Conservation (phyloP, 2,797 vertebrate species). For the Vultur gryphus region DNA sequence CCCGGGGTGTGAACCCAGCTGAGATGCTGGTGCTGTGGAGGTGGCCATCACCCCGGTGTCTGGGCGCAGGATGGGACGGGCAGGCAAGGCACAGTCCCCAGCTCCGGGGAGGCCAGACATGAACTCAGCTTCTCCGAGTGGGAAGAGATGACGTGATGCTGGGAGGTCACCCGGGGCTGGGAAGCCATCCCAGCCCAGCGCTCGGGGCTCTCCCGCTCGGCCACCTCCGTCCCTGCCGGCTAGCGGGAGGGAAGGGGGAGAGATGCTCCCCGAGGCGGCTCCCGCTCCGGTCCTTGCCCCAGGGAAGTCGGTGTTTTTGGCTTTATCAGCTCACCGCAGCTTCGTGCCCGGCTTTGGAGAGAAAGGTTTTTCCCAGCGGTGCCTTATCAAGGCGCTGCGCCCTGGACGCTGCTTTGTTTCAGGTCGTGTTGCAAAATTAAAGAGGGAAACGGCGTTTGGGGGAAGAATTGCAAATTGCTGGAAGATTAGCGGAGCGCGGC, state of each 20-base stretch:
- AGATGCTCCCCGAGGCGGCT: background rate
- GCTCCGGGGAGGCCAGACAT: background rate
- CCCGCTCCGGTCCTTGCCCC: background rate
- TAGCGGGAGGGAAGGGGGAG: background rate
- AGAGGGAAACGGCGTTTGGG: background rate
- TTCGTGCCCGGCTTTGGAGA: background rate
- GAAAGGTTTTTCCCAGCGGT: constrained; percentile 8
- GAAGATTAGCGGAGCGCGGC: background rate
- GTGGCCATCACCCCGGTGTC: background rate
- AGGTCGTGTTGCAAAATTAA: background rate
- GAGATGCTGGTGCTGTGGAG: rapidly evolving
- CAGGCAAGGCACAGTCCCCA: background rate
- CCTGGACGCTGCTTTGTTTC: background rate
- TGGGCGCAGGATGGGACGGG: background rate
- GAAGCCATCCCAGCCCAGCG: background rate
- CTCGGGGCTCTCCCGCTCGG: background rate
- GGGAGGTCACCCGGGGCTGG: background rate
- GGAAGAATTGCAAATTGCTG: constrained; percentile 20
- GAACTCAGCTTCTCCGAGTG: background rate
- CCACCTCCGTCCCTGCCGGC: background rate
- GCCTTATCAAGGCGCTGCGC: background rate
- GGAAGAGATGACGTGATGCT: background rate
- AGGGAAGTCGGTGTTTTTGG: background rate
- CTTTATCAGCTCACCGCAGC: constrained; percentile 50
- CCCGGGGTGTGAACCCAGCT: rapidly evolving